Evolutionary conservation across 2,113 vertebrate species (phyloP), one percentile per base, ranked within the genome.

Genomic region (Alligator sinensis): DNA sequence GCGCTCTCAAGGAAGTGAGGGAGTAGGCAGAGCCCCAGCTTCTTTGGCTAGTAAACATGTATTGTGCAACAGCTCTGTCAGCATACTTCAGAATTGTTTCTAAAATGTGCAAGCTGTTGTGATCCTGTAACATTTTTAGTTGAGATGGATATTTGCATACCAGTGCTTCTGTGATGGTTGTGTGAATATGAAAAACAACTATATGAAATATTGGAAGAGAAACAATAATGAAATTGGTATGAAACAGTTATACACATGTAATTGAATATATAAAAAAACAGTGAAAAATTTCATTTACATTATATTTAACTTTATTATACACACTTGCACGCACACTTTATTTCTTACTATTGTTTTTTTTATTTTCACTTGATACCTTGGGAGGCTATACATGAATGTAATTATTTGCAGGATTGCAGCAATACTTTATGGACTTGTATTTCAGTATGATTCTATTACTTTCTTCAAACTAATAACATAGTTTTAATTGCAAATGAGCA

Each of bases 401-500:
- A 64, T 84, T 88, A 34, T 24, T 4, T 59, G 60, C 84, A 34
- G 79, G n/a, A 78, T 62, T 66, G 62, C 63, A 84, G 82, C 30
- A n/a, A 80, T 66, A n/a, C 18, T 80, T 94, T 25, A 47, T 47
- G 47, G 47, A 47, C 47, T 47, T 47, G 47, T 47, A 6, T 47
- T 47, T 47, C 47, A 47, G 47, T 7, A 9, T 47, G 47, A 47
- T 9, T 47, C 47, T 7, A 47, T 47, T 47, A 7, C 47, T 34
- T 93, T 82, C 66, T 9, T n/a, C 57, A 28, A 34, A 66, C 66
- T 81, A 90, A 55, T 47, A 38, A 82, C 60, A 80, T 89, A 27
- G 90, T 80, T 81, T 92, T 34, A 78, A 87, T 85, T 91, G 47
- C 72, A 87, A 80, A 82, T 95, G 86, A 90, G 77, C 57, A 60